Evolutionary conservation across 2,797 vertebrate genomes (phyloP).

Genomic region (Chiloscyllium punctatum): DNA sequence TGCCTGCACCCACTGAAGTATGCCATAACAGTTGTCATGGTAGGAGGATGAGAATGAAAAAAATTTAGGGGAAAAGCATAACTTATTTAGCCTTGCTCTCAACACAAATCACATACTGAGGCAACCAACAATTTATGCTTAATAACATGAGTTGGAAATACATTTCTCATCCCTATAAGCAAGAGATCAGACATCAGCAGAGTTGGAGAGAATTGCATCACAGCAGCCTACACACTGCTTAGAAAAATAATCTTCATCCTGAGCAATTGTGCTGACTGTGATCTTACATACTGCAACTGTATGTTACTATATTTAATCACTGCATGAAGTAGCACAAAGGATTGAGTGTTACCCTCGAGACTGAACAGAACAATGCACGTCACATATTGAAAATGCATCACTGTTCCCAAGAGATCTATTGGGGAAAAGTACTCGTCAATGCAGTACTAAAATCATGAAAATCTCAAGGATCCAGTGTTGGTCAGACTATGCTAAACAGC

Average conservation of each 20-base stretch:
- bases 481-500: neutral
- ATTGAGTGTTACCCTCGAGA: neutral
- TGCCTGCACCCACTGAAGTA: neutral
- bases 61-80: neutral
- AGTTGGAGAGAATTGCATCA: neutral
- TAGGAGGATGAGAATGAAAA: neutral
- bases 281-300: neutral
- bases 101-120: neutral
- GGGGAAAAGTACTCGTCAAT: neutral
- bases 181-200: neutral
- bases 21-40: neutral
- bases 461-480: neutral
- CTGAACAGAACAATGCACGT: neutral
- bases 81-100: neutral
- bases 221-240: neutral
- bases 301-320: constrained; percentile 19
- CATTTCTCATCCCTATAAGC: neutral
- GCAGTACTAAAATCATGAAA: neutral
- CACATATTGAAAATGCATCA: neutral
- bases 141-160: neutral
- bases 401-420: neutral
- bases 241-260: neutral
- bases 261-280: neutral
- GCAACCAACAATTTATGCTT: neutral
- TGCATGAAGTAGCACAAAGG: neutral